Evolutionary conservation across 2,797 vertebrate species (phyloP), one percentile per base, ranked within the genome.

Genomic region (Pelochelys cantorii): DNA sequence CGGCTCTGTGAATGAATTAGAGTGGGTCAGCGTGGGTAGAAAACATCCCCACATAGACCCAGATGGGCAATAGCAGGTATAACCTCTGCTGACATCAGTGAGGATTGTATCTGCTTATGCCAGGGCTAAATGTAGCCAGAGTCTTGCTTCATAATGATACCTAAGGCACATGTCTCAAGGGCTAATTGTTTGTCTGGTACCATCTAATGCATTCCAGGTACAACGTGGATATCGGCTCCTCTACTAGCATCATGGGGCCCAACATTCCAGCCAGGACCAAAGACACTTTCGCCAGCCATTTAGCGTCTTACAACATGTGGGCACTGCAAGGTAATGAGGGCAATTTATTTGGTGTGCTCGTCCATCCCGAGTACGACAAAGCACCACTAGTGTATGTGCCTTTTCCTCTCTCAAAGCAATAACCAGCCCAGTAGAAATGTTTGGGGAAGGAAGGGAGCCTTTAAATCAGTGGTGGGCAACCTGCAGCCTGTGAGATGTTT

Each of bases 231-330:
- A 99, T 99, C 7, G 98, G 99, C 56, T 99, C 99, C 20, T 99
- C 99, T 0, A 98, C 98, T 90, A 99, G 96, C 97, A 99, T 99
- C 96, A 96, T 99, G 98, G 99, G 99, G 48, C 99, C 99, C 22
- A 98, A 97, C 87, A 99, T 99, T 94, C 98, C 99, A 18, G 95
- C 98, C 84, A 97, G 97, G 96, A 99, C 99, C 25, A 99, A 98
- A 93, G 98, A 99, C 53, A 98, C 98, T 1, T 99, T 99, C 18
- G 1, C 85, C 65, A 99, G 98, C 94, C 99, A 99, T 77, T 97
- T 99, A 88, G 98, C 98, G 0, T 99, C 99, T 25, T 99, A 99
- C 96, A 99, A 98, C 97, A 98, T 98, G 95, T 99, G 99, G 99
- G 99, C 99, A 55, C 90, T 99, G 88, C 99, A 99, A 98, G 99